Conservation (phyloP, 2,113 vertebrate genomes). For the Lepidothrix coronata region DNA sequence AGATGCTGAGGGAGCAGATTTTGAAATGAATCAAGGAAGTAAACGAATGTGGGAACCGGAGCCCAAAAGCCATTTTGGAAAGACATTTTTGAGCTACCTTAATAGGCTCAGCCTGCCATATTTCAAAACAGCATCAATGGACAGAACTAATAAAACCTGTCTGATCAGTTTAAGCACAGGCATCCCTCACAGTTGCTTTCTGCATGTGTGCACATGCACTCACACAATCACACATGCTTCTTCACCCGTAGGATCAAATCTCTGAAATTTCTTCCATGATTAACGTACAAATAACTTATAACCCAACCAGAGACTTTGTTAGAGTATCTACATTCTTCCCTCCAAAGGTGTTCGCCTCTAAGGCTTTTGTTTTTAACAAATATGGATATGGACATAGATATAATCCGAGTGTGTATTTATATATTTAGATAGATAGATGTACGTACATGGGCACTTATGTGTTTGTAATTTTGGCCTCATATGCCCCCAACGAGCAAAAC, state of each 20-base stretch:
- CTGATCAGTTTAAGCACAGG: neutral
- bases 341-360: neutral
- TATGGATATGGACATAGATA: neutral
- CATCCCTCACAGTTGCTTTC: neutral
- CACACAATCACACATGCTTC: neutral
- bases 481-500: neutral
- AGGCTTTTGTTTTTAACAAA: neutral
- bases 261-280: neutral
- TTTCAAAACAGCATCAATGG: neutral
- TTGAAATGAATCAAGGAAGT: neutral
- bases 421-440: neutral
- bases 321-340: neutral
- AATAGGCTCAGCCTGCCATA: neutral
- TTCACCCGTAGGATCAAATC: neutral
- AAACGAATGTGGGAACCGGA: neutral
- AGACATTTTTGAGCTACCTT: neutral
- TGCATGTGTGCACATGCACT: neutral
- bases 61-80: neutral
- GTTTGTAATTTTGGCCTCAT: neutral
- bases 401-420: neutral
- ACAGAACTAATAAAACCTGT: constrained; percentile 18
- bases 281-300: neutral
- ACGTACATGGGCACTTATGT: neutral
- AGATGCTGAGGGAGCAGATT: neutral
- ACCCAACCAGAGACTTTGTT: neutral